phyloP scores from a whole-genome alignment of 2,888 invertebrate species.

The Agrochola macilenta region DNA sequence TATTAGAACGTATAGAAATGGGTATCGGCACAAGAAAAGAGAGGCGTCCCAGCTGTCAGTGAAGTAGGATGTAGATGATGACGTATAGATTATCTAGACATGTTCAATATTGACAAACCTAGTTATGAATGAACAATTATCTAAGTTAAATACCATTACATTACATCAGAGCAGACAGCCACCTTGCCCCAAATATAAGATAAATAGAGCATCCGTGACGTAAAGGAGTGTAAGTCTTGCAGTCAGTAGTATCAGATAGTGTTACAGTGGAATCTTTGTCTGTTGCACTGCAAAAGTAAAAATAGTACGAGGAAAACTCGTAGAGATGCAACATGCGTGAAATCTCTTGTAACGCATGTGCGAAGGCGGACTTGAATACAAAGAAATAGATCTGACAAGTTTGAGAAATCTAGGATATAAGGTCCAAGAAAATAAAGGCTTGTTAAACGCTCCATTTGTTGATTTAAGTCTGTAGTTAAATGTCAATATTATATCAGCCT shows the following conservation, averaged over 20 bases:
- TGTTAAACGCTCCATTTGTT: too few relatives aligned
- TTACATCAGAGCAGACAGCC: slow-evolving; percentile 30
- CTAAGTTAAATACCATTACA: slow-evolving; percentile 35
- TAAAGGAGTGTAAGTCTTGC: slow-evolving; percentile 31
- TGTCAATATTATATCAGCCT: too few relatives aligned
- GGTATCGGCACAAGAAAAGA: neutral
- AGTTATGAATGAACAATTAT: slow-evolving; percentile 37
- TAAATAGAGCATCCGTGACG: slow-evolving; percentile 65
- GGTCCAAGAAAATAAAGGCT: neutral
- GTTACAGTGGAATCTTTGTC: slow-evolving; percentile 63
- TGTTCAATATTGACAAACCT: neutral
- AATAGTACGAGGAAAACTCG: slow-evolving; percentile 65
- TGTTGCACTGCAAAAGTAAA: slow-evolving; percentile 45
- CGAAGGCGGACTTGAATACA: neutral
- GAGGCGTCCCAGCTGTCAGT: neutral
- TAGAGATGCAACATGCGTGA: slow-evolving; percentile 29
- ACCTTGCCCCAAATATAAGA: slow-evolving; percentile 62
- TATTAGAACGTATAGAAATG: neutral
- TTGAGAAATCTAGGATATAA: neutral
- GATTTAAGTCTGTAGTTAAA: too few relatives aligned
- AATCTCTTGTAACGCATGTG: slow-evolving; percentile 26
- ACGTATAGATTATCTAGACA: neutral
- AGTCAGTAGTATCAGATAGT: slow-evolving; percentile 50
- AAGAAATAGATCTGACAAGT: slow-evolving; percentile 2
- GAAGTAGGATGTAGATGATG: neutral